Evolutionary conservation across 2,113 vertebrate species (phyloP).

Genomic region (Casuarius casuarius): DNA sequence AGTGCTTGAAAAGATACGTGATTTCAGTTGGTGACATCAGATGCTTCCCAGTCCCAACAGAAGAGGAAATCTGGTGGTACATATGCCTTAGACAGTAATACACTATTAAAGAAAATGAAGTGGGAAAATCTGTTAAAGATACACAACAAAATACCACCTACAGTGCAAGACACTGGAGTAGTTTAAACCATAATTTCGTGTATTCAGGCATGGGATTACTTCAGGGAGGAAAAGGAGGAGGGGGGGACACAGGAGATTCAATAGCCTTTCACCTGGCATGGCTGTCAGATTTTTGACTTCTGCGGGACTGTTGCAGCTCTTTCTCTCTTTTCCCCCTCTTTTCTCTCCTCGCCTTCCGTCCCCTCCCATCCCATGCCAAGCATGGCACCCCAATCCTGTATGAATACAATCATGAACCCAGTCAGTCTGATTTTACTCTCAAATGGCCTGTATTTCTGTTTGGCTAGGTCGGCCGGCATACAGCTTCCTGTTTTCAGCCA

Average conservation of each 20-base stretch:
- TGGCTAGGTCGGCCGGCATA: not conserved
- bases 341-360: not conserved
- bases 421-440: not conserved
- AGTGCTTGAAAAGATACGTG: not conserved
- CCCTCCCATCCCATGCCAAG: not conserved
- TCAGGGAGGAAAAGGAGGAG: not conserved
- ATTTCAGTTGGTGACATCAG: not conserved
- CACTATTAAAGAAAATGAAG: not conserved
- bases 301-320: not conserved
- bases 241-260: not conserved
- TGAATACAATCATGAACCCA: not conserved
- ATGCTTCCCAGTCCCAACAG: not conserved
- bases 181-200: not conserved
- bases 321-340: not conserved
- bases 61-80: not conserved
- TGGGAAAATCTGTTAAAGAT: not conserved
- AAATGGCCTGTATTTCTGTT: not conserved
- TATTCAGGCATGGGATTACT: not conserved
- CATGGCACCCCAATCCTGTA: not conserved
- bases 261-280: not conserved
- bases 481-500: too few species aligned
- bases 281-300: not conserved
- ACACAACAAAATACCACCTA: not conserved
- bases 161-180: not conserved
- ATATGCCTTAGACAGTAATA: not conserved